These are phyloP conservation scores for Campoplex nolae DNA, from an alignment of 2,888 invertebrate species.

Conservation along the genomic window DNA sequence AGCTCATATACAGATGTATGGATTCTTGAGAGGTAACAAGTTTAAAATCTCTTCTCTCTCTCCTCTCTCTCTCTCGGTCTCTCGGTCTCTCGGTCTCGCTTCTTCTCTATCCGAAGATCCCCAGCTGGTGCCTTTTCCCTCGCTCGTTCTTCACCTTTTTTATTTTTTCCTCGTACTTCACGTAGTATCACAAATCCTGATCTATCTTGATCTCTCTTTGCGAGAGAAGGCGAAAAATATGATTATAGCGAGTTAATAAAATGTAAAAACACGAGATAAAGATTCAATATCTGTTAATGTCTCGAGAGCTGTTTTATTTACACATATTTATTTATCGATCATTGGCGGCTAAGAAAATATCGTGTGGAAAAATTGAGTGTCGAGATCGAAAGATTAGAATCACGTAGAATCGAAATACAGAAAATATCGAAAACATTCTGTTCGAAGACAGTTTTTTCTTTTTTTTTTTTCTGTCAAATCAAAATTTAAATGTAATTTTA, in stretches of 20 bases:
- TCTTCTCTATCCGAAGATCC: neutral
- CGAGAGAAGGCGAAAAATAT: constrained; percentile 36
- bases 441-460: too few relatives aligned
- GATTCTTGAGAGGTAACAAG: constrained; percentile 32
- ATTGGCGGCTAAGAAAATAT: neutral
- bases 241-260: constrained; percentile 41
- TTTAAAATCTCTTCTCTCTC: constrained; percentile 11
- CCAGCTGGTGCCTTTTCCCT: constrained; percentile 1
- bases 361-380: neutral
- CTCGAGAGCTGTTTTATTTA: neutral
- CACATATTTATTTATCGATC: constrained; percentile 15
- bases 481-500: too few relatives aligned
- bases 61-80: neutral
- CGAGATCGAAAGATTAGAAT: neutral
- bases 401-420: neutral
- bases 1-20: constrained; percentile 1
- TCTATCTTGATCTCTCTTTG: constrained; percentile 58
- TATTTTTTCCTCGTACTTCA: constrained; percentile 34
- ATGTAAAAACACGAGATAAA: constrained; percentile 25
- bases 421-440: neutral
- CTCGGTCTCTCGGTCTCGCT: neutral
- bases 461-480: too few relatives aligned
- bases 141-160: constrained; percentile 1
- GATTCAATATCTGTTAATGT: constrained; percentile 23
- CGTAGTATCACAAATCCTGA: constrained; percentile 59